Evolutionary conservation across 2,113 vertebrate species (phyloP), one percentile per base, ranked within the genome.

Genomic region (Ia io): DNA sequence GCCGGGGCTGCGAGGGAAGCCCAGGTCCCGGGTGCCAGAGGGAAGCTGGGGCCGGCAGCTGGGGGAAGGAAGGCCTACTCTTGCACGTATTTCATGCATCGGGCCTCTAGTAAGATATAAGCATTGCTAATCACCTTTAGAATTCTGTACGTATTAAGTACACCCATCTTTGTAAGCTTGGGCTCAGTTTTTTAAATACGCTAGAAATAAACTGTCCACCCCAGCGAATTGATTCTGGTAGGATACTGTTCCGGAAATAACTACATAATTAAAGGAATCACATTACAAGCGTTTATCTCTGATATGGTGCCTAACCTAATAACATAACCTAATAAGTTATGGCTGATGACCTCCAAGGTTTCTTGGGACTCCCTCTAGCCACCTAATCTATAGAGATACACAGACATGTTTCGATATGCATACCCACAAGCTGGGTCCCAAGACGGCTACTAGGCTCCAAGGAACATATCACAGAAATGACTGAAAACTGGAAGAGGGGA

Each of bases 211-310:
- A 20, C 86, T 91, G 11, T 70, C 35, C 2, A 35, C 14, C 18
- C 49, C 53, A 40, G 22, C 90, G 53, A 90, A n/a, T 91, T 67
- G 44, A 37, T 95, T 87, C 80, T 77, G 32, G n/a, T 40, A 92
- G 59, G 28, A 79, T 35, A 70, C 28, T 47, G 74, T 70, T 95
- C 76, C 84, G 40, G 76, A 93, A 90, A 95, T 77, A 42, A 84
- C 65, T 71, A 16, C 28, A 16, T 74, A 86, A 69, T 93, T 85
- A 88, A 83, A 89, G 25, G 44, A 49, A 30, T 83, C 87, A 65
- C 51, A n/a, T 95, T 92, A 71, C 30, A 67, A 80, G 37, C 5
- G 5, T 92, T 61, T 78, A 11, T 82, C 84, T 92, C 22, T 88
- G 80, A 93, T 90, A 84, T 53, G 47, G 25, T 65, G 76, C 42